Evolutionary conservation across 2,888 invertebrate species (phyloP).

Genomic region (Ectobius pallidus): DNA sequence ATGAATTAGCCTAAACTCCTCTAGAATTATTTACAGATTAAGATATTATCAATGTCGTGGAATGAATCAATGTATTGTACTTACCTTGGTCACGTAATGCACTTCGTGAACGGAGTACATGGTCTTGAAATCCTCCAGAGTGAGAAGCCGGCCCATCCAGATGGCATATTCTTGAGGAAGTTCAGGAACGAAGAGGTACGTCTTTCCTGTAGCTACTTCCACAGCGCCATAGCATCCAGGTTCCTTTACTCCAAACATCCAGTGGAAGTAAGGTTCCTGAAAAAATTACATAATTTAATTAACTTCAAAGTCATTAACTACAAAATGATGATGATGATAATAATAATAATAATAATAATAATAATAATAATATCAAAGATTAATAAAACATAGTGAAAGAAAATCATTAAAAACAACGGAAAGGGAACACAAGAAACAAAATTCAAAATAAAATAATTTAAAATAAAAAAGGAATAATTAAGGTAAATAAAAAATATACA

Average conservation of each 20-base stretch:
- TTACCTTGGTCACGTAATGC: slow-evolving; percentile 78
- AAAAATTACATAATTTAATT: slow-evolving; percentile 31
- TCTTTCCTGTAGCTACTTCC: slow-evolving; percentile 70
- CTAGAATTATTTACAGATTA: no score
- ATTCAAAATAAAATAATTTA: no score
- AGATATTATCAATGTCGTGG: no score
- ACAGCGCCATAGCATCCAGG: slow-evolving; percentile 89
- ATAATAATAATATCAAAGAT: no score
- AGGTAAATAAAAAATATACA: no score
- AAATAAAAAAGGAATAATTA: no score
- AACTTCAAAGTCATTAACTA: no score
- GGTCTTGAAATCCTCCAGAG: slow-evolving; percentile 72
- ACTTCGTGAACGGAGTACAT: slow-evolving; percentile 87
- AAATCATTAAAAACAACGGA: no score
- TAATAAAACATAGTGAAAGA: no score
- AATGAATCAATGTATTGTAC: neutral
- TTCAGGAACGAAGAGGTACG: slow-evolving; percentile 84
- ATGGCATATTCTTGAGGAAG: slow-evolving; percentile 86
- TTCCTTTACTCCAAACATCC: slow-evolving; percentile 93
- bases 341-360: neutral
- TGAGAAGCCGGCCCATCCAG: slow-evolving; percentile 89
- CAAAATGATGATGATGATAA: neutral
- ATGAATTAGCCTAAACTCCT: no score
- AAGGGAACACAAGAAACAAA: no score
- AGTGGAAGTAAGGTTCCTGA: slow-evolving; percentile 96